A percentile compares a stretch with the other conserved stretches of the same genome.
These are phyloP conservation scores for Nesoenas mayeri DNA, from an alignment of 2,113 vertebrate species.

Conservation along the genomic window DNA sequence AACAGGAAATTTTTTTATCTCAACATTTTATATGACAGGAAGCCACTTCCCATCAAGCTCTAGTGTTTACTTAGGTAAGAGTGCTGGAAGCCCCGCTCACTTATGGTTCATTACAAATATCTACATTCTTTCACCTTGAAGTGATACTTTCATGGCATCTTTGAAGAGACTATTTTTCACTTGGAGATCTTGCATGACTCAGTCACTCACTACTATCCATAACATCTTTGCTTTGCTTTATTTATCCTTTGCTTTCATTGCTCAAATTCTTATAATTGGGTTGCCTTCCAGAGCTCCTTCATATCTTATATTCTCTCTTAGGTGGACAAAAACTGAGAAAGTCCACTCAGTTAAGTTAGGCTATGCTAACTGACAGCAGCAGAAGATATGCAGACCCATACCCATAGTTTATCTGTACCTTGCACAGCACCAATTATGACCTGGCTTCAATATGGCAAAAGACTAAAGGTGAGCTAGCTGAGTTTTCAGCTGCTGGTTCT, in stretches of 20 bases:
- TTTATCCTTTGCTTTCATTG: neutral
- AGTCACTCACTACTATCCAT: neutral
- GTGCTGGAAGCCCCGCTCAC: neutral
- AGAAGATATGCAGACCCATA: neutral
- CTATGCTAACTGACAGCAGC: neutral
- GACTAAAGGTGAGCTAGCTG: neutral
- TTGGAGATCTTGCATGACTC: neutral
- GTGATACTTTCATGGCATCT: neutral
- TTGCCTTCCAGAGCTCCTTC: neutral
- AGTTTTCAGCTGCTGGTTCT: constrained; percentile 30
- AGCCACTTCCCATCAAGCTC: neutral
- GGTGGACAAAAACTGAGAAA: neutral
- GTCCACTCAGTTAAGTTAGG: neutral
- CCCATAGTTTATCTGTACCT: neutral
- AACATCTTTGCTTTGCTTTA: neutral
- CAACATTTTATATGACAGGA: neutral
- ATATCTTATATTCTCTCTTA: neutral
- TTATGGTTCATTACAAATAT: neutral
- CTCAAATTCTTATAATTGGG: neutral
- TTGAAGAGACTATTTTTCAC: neutral
- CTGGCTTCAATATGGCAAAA: constrained; percentile 23
- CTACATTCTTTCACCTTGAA: neutral
- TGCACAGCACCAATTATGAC: constrained; percentile 1
- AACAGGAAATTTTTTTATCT: neutral
- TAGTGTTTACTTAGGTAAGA: neutral